Evolutionary conservation across 1,140 invertebrate genomes (phyloP).

Genomic region (Drosophila asahinai): DNA sequence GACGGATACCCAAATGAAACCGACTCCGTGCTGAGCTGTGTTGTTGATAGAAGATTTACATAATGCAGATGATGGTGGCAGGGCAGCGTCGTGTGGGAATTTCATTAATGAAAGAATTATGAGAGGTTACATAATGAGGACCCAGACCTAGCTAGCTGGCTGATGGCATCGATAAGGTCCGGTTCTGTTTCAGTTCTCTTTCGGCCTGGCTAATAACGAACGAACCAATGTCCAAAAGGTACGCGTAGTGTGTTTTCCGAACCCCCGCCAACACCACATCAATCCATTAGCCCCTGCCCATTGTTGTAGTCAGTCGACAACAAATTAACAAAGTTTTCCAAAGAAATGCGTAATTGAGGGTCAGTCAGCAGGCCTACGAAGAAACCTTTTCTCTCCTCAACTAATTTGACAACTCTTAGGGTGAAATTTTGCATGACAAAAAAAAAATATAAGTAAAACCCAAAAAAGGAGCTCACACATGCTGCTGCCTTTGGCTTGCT

Average conservation of each 20-base stretch:
- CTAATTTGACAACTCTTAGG: slow-evolving; percentile 48
- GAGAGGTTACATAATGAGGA: slow-evolving; percentile 81
- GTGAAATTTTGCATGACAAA: slow-evolving; percentile 65
- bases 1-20: slow-evolving; percentile 41
- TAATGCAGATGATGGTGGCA: slow-evolving; percentile 64
- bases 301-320: slow-evolving; percentile 67
- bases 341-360: slow-evolving; percentile 74
- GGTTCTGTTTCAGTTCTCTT: slow-evolving; percentile 8
- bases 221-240: slow-evolving; percentile 27
- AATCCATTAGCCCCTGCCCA: slow-evolving; percentile 40
- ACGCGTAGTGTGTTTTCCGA: slow-evolving; percentile 12
- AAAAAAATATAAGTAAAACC: slow-evolving; percentile 1
- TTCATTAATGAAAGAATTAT: slow-evolving; percentile 84
- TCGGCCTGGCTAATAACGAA: slow-evolving; percentile 57
- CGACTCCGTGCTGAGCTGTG: slow-evolving; percentile 70
- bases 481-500: slow-evolving; percentile 17
- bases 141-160: slow-evolving; percentile 18
- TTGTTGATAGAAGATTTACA: slow-evolving; percentile 69
- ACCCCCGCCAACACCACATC: neutral
- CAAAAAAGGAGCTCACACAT: slow-evolving; percentile 26
- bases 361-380: neutral
- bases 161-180: slow-evolving; percentile 44
- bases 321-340: slow-evolving; percentile 78
- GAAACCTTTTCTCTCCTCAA: slow-evolving; percentile 29
- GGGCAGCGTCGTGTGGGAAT: slow-evolving; percentile 70